These are phyloP conservation scores for Bombus ignitus DNA, from an alignment of 1,140 invertebrate species.

Conservation along the genomic window DNA sequence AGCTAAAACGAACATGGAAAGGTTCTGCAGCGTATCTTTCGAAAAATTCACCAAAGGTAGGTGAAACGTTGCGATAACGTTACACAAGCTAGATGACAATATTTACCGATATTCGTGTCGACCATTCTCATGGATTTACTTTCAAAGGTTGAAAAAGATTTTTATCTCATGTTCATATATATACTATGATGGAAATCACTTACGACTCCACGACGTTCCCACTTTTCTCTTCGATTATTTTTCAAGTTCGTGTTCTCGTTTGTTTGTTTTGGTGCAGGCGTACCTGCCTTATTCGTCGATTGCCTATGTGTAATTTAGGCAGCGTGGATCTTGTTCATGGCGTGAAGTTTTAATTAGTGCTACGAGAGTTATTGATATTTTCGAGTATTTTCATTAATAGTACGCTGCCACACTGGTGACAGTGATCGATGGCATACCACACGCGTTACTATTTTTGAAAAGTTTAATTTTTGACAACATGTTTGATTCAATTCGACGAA, in stretches of 20 bases:
- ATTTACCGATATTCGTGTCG: neutral
- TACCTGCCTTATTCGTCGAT: neutral
- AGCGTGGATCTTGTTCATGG: neutral
- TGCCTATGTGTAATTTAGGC: neutral
- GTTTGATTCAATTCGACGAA: no score
- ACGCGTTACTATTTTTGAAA: no score
- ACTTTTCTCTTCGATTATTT: neutral
- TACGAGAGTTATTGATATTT: neutral
- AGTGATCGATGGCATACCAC: no score
- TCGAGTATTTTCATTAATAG: neutral
- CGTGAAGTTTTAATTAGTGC: neutral
- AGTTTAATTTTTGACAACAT: no score
- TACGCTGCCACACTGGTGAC: no score
- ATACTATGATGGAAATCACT: neutral
- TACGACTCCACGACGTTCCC: neutral
- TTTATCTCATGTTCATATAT: neutral
- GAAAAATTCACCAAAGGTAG: neutral
- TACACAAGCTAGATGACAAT: neutral
- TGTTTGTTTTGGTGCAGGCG: neutral
- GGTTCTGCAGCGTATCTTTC: neutral
- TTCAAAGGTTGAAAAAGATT: neutral
- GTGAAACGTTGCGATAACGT: neutral
- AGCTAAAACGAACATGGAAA: neutral
- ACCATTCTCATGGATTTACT: neutral
- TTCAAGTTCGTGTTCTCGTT: neutral